phyloP scores from a whole-genome alignment of 2,888 invertebrate genomes.

The Pardosa pseudoannulata region DNA sequence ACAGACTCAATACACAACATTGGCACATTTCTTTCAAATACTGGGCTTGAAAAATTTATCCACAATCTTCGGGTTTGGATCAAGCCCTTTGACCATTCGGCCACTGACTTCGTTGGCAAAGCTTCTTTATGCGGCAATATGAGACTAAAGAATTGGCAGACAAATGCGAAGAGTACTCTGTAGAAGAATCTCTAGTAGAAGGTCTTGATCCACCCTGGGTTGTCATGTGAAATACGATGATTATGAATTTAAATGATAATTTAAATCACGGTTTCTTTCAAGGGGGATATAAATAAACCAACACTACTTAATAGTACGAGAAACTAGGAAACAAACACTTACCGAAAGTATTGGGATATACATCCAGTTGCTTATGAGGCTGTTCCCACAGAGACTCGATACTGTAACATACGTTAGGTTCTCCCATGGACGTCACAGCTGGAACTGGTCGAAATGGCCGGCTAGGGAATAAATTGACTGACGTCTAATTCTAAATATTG shows the following conservation, averaged over 20 bases:
- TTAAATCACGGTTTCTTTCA: too few species aligned
- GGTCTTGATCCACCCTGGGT: not conserved
- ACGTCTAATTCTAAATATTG: too few species aligned
- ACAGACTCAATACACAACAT: conserved; percentile 12
- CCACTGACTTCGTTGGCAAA: too few species aligned
- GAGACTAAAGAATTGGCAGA: too few species aligned
- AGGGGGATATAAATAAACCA: too few species aligned
- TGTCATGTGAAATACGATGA: not conserved
- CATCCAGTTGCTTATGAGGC: not conserved
- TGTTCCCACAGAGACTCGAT: conserved; percentile 32
- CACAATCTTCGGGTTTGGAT: conserved; percentile 29
- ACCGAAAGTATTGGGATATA: conserved; percentile 40
- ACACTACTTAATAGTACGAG: too few species aligned
- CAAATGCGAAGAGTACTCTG: too few species aligned
- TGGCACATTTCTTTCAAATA: not conserved
- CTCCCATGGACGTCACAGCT: conserved; percentile 10
- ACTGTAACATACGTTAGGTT: conserved; percentile 25
- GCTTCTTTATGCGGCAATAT: too few species aligned
- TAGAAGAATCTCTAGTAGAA: too few species aligned
- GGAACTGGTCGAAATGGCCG: conserved; percentile 17
- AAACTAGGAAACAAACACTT: conserved; percentile 18
- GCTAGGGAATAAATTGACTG: not conserved
- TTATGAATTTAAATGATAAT: too few species aligned
- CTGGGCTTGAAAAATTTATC: not conserved
- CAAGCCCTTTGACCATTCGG: too few species aligned